Conservation (phyloP, 2,113 vertebrate species). For the Piaya cayana region DNA sequence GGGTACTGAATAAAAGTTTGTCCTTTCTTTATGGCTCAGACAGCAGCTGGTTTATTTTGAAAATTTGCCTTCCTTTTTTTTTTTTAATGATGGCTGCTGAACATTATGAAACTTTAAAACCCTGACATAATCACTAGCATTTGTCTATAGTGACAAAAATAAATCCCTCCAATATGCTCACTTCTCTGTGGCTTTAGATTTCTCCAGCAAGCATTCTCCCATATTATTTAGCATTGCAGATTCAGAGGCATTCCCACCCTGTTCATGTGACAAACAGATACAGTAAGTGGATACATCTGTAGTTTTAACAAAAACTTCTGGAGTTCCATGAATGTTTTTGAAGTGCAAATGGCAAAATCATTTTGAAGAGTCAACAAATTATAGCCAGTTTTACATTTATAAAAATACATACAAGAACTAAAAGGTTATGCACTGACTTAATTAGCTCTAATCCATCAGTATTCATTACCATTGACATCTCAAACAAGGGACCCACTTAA, state of each 20-base stretch:
- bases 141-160: neutral
- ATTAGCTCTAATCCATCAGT: neutral
- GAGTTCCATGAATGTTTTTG: neutral
- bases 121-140: neutral
- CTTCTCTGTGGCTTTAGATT: neutral
- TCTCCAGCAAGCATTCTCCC: neutral
- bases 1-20: neutral
- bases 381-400: neutral
- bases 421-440: neutral
- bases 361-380: slow-evolving; percentile 10
- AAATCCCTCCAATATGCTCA: neutral
- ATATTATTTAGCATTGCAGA: neutral
- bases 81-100: neutral
- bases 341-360: slow-evolving; percentile 13
- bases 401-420: neutral
- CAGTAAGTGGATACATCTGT: neutral
- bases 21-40: neutral
- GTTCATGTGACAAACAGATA: neutral
- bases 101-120: neutral
- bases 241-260: slow-evolving; percentile 30
- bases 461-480: neutral
- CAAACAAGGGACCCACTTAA: neutral
- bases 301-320: slow-evolving; percentile 5
- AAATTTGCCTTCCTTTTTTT: neutral
- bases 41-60: neutral